phyloP scores from a whole-genome alignment of 2,888 invertebrate species.

The Agonum fuliginosum region DNA sequence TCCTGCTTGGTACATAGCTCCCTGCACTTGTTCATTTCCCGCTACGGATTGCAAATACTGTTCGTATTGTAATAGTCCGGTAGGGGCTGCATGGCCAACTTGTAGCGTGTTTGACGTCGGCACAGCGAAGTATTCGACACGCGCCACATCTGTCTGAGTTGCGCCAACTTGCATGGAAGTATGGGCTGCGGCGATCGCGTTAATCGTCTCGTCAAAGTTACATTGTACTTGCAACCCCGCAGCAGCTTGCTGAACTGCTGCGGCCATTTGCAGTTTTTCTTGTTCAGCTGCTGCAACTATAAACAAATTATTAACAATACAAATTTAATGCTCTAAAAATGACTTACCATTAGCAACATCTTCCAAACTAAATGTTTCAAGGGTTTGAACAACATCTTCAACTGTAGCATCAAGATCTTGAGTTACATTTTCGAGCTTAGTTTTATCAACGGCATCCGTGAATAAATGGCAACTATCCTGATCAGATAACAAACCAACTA shows the following conservation, averaged over 20 bases:
- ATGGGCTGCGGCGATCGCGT: slow-evolving; percentile 70
- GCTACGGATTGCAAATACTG: slow-evolving; percentile 73
- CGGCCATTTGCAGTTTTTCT: slow-evolving; percentile 61
- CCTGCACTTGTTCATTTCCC: slow-evolving; percentile 64
- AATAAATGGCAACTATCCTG: slow-evolving; percentile 63
- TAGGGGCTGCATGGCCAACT: slow-evolving; percentile 66
- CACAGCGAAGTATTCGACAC: slow-evolving; percentile 74
- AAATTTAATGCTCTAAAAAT: no score
- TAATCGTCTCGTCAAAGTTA: slow-evolving; percentile 71
- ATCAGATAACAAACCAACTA: slow-evolving; percentile 62
- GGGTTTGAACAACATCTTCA: slow-evolving; percentile 71
- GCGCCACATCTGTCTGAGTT: slow-evolving; percentile 69
- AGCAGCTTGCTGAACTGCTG: slow-evolving; percentile 60
- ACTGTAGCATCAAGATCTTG: slow-evolving; percentile 67
- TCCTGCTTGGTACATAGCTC: slow-evolving; percentile 70
- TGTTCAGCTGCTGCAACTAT: slow-evolving; percentile 62
- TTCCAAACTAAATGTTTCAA: slow-evolving; percentile 75
- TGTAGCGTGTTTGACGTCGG: slow-evolving; percentile 66
- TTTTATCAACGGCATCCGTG: slow-evolving; percentile 64
- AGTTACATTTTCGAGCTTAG: slow-evolving; percentile 69
- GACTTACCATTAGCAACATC: slow-evolving; percentile 73
- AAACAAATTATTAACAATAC: slow-evolving; percentile 19
- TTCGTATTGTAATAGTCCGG: slow-evolving; percentile 68
- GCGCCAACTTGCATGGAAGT: slow-evolving; percentile 67
- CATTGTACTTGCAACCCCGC: slow-evolving; percentile 68